phyloP scores from a whole-genome alignment of 2,888 invertebrate genomes.

The Drosophila putrida region DNA sequence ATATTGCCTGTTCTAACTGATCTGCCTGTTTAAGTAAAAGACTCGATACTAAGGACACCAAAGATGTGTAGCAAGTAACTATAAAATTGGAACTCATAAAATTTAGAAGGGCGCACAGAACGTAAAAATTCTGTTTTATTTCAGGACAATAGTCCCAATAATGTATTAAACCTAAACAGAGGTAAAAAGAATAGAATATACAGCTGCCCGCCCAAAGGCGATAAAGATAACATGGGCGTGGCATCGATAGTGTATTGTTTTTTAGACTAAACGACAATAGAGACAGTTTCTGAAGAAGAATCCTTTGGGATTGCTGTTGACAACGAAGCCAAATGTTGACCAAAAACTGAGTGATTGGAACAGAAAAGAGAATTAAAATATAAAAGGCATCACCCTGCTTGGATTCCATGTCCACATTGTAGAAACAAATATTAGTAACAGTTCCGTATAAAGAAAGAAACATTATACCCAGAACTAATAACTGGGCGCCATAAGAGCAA shows the following conservation, averaged over 20 bases:
- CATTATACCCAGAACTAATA: not conserved
- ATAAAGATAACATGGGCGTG: constrained; percentile 2
- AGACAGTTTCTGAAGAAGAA: constrained; percentile 14
- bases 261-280: not conserved
- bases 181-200: not conserved
- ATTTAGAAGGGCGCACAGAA: not conserved
- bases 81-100: constrained; percentile 16
- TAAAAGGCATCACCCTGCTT: constrained; percentile 16
- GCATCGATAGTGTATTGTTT: constrained; percentile 1
- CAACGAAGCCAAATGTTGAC: constrained; percentile 10
- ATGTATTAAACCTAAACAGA: not conserved
- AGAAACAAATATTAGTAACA: not conserved
- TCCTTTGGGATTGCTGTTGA: constrained; percentile 9
- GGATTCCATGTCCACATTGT: constrained; percentile 17
- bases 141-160: not conserved
- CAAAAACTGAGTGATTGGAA: constrained; percentile 17
- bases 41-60: constrained; percentile 31
- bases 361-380: not conserved
- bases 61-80: constrained; percentile 49
- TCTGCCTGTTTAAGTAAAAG: constrained; percentile 34
- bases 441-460: constrained; percentile 1
- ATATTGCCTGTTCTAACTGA: constrained; percentile 2
- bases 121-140: not conserved
- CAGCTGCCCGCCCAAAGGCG: constrained; percentile 17
- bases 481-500: not conserved